A percentile compares a stretch with the other conserved stretches of the same genome.
These are phyloP conservation scores for Borostomias antarcticus DNA, from an alignment of 2,797 vertebrate species.

Conservation along the genomic window DNA sequence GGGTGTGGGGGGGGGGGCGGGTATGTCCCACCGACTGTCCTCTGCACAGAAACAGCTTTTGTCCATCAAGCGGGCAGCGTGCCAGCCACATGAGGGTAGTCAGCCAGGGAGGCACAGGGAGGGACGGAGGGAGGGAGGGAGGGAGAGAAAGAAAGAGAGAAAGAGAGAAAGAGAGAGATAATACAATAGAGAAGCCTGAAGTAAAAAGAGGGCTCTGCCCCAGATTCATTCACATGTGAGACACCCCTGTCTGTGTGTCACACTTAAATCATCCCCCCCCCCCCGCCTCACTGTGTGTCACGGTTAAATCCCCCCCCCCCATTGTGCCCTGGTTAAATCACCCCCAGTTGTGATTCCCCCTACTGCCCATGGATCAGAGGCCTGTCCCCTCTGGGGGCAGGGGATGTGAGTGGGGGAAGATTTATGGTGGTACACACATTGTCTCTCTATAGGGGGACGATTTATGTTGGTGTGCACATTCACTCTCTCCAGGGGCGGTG, in stretches of 20 bases:
- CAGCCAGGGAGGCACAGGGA: not conserved
- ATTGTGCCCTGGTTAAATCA: not conserved
- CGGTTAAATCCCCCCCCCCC: not conserved
- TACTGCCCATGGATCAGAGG: constrained; percentile 21
- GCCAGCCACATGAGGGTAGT: constrained; percentile 21
- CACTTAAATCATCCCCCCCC: constrained; percentile 4
- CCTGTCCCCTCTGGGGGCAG: not conserved
- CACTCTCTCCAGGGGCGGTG: not conserved
- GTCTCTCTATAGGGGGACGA: not conserved
- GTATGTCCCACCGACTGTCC: constrained; percentile 15
- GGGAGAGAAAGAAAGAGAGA: not conserved
- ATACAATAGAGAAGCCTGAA: not conserved
- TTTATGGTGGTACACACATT: constrained; percentile 2
- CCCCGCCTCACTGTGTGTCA: too few species aligned
- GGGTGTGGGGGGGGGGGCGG: not conserved
- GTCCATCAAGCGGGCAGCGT: constrained; percentile 8
- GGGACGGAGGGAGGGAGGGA: not conserved
- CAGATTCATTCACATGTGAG: not conserved
- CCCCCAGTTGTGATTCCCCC: constrained; percentile 1
- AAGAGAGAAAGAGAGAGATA: not conserved
- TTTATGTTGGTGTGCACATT: constrained; percentile 1
- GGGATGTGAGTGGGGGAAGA: constrained; percentile 9
- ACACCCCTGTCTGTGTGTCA: not conserved
- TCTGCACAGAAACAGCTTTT: constrained; percentile 31
- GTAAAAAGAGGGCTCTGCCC: not conserved